Percentiles rank a stretch among this genome's conserved stretches.
Evolutionary conservation across 2,113 vertebrate genomes (phyloP).

Genomic region (Corvus cornix): DNA sequence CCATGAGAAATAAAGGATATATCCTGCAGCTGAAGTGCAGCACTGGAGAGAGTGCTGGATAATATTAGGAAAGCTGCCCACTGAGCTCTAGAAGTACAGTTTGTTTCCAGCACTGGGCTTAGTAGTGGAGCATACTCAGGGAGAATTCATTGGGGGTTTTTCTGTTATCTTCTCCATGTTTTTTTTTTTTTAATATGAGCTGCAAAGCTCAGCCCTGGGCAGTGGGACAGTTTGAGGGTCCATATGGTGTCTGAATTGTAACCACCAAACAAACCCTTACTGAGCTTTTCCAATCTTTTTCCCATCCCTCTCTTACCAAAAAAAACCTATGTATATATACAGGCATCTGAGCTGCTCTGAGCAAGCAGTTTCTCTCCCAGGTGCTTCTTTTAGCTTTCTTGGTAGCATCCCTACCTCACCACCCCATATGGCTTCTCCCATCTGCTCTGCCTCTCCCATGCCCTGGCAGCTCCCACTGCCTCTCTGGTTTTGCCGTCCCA

Average conservation of each 20-base stretch:
- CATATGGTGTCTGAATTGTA: background rate
- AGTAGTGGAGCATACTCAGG: background rate
- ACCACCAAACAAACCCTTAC: background rate
- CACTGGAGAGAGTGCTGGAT: background rate
- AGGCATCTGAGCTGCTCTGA: background rate
- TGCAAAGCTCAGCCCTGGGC: background rate
- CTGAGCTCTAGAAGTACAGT: background rate
- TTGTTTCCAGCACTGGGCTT: background rate
- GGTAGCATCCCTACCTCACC: background rate
- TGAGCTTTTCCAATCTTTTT: background rate
- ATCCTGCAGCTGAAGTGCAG: background rate
- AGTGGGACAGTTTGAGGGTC: background rate
- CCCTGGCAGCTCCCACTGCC: background rate
- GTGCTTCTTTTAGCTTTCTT: conserved; percentile 4
- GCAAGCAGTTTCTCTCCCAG: background rate
- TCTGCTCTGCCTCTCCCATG: background rate
- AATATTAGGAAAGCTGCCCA: background rate
- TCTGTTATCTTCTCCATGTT: background rate
- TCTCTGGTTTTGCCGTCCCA: background rate
- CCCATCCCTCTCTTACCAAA: background rate
- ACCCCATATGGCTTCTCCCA: conserved; percentile 17
- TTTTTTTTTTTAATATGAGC: background rate
- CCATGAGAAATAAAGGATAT: background rate
- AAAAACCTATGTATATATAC: no score
- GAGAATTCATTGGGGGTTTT: background rate